These are phyloP conservation scores for Copidosoma aretas DNA, from an alignment of 2,888 invertebrate genomes.

Conservation along the genomic window DNA sequence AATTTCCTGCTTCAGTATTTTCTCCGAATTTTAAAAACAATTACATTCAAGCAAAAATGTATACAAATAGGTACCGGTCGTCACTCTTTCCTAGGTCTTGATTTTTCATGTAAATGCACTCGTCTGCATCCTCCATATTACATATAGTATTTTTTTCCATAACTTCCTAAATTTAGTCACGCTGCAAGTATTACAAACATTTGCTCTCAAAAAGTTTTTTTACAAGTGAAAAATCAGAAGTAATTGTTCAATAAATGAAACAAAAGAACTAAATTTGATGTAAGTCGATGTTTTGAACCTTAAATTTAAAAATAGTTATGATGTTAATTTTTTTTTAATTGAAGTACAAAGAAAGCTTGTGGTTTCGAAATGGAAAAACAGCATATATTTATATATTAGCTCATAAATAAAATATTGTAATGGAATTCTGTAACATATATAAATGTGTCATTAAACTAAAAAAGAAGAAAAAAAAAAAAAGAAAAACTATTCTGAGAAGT, in stretches of 20 bases:
- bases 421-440: slow-evolving; percentile 8
- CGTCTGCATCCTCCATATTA: not conserved
- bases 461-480: slow-evolving; percentile 1
- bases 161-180: slow-evolving; percentile 34
- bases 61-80: not conserved
- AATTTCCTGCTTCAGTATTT: too few relatives aligned
- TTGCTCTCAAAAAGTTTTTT: slow-evolving; percentile 6
- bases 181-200: slow-evolving; percentile 41
- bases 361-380: not conserved
- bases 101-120: slow-evolving; percentile 23
- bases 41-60: slow-evolving; percentile 2
- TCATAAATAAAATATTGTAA: slow-evolving; percentile 8
- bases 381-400: slow-evolving; percentile 1
- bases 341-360: not conserved
- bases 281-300: not conserved
- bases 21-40: not conserved
- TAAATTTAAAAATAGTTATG: too few relatives aligned
- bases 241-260: not conserved
- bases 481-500: slow-evolving; percentile 2
- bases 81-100: slow-evolving; percentile 19
- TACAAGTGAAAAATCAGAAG: not conserved
- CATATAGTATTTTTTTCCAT: slow-evolving; percentile 1
- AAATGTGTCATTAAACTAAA: not conserved
- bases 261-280: not conserved
- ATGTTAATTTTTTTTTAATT: not conserved